Percentiles rank a stretch among this genome's conserved stretches.
These are phyloP conservation scores for Laothoe populi DNA, from an alignment of 2,888 invertebrate species.

Conservation along the genomic window DNA sequence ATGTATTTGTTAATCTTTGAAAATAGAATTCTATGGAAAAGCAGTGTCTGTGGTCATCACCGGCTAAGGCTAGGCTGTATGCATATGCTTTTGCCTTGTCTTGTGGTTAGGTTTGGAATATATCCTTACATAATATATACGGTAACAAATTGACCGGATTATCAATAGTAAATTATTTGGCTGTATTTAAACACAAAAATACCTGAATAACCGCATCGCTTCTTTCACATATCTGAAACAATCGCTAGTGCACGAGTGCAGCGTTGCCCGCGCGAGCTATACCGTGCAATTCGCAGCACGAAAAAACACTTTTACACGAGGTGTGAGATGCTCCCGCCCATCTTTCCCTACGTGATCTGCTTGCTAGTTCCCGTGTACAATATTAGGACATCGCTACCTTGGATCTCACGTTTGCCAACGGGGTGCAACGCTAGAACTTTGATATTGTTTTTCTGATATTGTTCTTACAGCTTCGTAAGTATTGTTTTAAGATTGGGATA, in stretches of 20 bases:
- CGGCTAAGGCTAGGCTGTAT: too few relatives aligned
- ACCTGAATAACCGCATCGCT: not conserved
- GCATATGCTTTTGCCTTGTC: too few relatives aligned
- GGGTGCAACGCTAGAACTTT: not conserved
- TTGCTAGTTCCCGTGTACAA: slow-evolving; percentile 19
- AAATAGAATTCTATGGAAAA: too few relatives aligned
- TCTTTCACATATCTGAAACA: not conserved
- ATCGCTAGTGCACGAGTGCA: not conserved
- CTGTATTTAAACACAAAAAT: not conserved
- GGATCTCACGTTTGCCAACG: not conserved
- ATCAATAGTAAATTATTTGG: too few relatives aligned
- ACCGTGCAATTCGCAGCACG: slow-evolving; percentile 29
- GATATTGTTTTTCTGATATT: not conserved
- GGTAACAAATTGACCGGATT: too few relatives aligned
- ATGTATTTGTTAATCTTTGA: too few relatives aligned
- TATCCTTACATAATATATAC: too few relatives aligned
- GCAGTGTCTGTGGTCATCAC: too few relatives aligned
- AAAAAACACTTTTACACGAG: slow-evolving; percentile 44
- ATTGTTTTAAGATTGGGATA: too few relatives aligned
- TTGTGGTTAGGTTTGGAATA: too few relatives aligned
- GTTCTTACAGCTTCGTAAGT: not conserved
- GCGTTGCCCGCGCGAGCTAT: not conserved
- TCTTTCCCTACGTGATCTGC: slow-evolving; percentile 23
- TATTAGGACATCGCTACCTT: not conserved
- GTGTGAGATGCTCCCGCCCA: slow-evolving; percentile 37